A percentile compares a stretch with the other conserved stretches of the same genome.
Evolutionary conservation across 2,797 vertebrate species (phyloP).

Genomic region (Knipowitschia caucasica): DNA sequence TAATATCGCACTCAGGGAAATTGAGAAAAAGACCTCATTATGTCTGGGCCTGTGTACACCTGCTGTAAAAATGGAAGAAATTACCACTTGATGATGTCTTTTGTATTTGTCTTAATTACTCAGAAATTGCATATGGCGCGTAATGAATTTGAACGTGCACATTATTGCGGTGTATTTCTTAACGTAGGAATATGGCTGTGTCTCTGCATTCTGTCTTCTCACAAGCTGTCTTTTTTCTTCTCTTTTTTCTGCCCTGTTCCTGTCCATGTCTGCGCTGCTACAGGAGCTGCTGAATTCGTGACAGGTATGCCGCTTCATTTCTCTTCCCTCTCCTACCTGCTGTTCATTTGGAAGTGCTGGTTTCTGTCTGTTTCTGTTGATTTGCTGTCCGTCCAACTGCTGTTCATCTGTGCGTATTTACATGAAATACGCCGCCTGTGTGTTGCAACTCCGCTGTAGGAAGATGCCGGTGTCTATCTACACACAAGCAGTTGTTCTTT

Average conservation of each 20-base stretch:
- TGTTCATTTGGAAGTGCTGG: slow-evolving; percentile 63
- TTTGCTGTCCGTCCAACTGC: slow-evolving; percentile 48
- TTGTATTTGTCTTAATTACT: slow-evolving; percentile 45
- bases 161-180: slow-evolving; percentile 33
- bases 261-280: slow-evolving; percentile 55
- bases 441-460: slow-evolving; percentile 27
- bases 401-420: slow-evolving; percentile 63
- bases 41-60: slow-evolving; percentile 26
- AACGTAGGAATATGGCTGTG: slow-evolving; percentile 31
- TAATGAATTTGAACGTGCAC: slow-evolving; percentile 36
- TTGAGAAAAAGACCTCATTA: slow-evolving; percentile 41
- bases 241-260: slow-evolving; percentile 46
- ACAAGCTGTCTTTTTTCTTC: slow-evolving; percentile 56
- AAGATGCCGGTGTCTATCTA: slow-evolving; percentile 15
- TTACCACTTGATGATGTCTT: slow-evolving; percentile 34
- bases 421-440: slow-evolving; percentile 43
- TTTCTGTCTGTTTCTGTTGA: slow-evolving; percentile 54
- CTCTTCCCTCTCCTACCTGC: slow-evolving; percentile 56
- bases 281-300: slow-evolving; percentile 80
- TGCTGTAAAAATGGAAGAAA: slow-evolving; percentile 32
- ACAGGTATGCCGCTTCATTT: slow-evolving; percentile 67
- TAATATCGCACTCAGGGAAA: slow-evolving; percentile 23
- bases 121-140: slow-evolving; percentile 39
- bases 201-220: slow-evolving; percentile 55
- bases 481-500: slow-evolving; percentile 25